Evolutionary conservation across 1,140 invertebrate species (phyloP), one percentile per base, ranked within the genome.

Genomic region (Thaumatotibia leucotreta): DNA sequence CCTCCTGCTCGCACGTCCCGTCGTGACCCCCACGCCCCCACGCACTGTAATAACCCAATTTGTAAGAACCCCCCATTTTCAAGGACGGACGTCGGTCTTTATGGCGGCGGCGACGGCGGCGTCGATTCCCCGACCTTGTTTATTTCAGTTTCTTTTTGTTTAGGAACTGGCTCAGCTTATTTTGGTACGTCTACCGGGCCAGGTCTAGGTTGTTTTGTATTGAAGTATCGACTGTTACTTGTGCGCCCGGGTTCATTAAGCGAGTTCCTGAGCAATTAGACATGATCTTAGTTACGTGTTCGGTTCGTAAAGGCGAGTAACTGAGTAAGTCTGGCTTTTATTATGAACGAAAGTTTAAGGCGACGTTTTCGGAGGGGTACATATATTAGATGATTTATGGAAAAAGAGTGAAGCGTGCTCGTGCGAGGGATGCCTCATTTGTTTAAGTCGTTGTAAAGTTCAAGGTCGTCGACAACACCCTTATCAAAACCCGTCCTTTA

Each of bases 121-220:
- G 88, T 88, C 86, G 85, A 89, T 86, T 88, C 83, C 72, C 80
- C 85, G 85, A 86, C 85, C 88, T 90, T 90, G 86, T 90, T 90
- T 90, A 88, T 90, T 90, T 87, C 86, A 88, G 80, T 88, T 90
- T 88, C 88, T 88, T 90, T 89, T 90, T 90, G 88, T 90, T 90
- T 90, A 86, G 86, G 83, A 89, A 90, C 86, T 80, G 76, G 77
- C 84, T 83, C 80, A 84, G 85, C 84, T 88, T 88, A 88, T 88
- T 89, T 87, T 84, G 73, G 82, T 83, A 77, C 77, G 68, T 71
- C 74, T 77, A 76, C 75, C 77, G 67, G 73, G 75, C 74, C 67
- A 77, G 82, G 76, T 67, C 75, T 68, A 67, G 67, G 66, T 79
- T 84, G 77, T 78, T 80, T 77, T 79, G 68, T 66, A 74, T 75